These are phyloP conservation scores for Temnothorax ravouxi DNA, from an alignment of 2,888 invertebrate species.

Conservation along the genomic window DNA sequence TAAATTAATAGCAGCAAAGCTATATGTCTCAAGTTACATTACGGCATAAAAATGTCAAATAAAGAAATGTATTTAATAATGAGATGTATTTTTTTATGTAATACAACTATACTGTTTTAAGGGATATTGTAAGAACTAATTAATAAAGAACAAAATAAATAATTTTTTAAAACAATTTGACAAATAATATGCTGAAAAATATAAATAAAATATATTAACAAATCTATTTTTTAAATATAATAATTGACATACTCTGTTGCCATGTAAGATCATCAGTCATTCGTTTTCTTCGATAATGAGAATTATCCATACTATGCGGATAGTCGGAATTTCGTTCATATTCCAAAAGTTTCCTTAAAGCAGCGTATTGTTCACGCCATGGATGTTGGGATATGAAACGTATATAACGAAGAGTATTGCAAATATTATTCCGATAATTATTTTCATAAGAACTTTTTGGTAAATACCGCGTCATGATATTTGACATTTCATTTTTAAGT, in stretches of 20 bases:
- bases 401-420: not conserved
- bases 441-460: not conserved
- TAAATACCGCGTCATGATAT: not conserved
- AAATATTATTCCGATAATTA: not conserved
- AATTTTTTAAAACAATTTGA: not conserved
- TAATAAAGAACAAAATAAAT: not conserved
- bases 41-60: not conserved
- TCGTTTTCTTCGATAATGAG: not conserved
- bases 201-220: not conserved
- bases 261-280: not conserved
- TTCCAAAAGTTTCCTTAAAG: not conserved
- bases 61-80: not conserved
- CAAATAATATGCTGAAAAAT: not conserved
- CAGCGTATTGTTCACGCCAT: not conserved
- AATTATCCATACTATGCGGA: not conserved
- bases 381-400: no score
- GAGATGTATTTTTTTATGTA: not conserved
- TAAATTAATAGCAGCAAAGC: not conserved
- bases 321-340: not conserved
- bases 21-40: slow-evolving; percentile 2
- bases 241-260: not conserved
- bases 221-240: slow-evolving; percentile 10
- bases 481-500: not conserved
- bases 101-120: not conserved
- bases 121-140: not conserved